These are phyloP conservation scores for Oxyruncus cristatus DNA, from an alignment of 2,113 vertebrate species.

Conservation along the genomic window DNA sequence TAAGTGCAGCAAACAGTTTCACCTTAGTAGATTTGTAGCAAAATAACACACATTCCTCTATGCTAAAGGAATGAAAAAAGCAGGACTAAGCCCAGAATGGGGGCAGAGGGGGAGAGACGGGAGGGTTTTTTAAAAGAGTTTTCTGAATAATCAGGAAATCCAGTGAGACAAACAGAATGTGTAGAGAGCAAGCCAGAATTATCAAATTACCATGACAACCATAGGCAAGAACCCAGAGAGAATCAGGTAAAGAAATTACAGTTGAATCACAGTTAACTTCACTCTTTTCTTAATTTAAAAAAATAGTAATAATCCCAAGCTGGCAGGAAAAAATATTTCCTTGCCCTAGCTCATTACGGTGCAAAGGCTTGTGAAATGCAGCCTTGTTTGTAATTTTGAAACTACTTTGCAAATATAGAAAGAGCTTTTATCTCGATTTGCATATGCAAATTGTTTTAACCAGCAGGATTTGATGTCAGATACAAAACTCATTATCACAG, in stretches of 20 bases:
- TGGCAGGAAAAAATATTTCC: conserved; percentile 37
- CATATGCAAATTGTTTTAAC: conserved; percentile 24
- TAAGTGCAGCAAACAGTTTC: conserved; percentile 57
- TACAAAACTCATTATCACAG: conserved; percentile 19
- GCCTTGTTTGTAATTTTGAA: conserved; percentile 4
- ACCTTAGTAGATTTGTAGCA: conserved; percentile 35
- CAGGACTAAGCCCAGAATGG: not conserved
- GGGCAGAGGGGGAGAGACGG: not conserved
- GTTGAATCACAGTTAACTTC: conserved; percentile 44
- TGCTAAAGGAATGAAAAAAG: conserved; percentile 42
- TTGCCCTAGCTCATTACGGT: conserved; percentile 2
- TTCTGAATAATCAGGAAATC: conserved; percentile 74
- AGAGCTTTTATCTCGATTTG: conserved; percentile 5
- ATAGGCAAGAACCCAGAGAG: conserved; percentile 65
- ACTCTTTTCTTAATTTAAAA: not conserved
- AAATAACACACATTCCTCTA: conserved; percentile 32
- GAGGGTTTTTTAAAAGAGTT: conserved; percentile 59
- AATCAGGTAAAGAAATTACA: conserved; percentile 72
- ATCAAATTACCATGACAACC: conserved; percentile 78
- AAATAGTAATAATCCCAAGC: not conserved
- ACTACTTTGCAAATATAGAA: not conserved
- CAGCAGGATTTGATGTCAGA: not conserved
- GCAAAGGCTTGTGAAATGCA: not conserved
- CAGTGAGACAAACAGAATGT: conserved; percentile 60
- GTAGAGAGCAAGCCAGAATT: conserved; percentile 60